Evolutionary conservation across 2,113 vertebrate species (phyloP).

Genomic region (Heterocephalus glaber): DNA sequence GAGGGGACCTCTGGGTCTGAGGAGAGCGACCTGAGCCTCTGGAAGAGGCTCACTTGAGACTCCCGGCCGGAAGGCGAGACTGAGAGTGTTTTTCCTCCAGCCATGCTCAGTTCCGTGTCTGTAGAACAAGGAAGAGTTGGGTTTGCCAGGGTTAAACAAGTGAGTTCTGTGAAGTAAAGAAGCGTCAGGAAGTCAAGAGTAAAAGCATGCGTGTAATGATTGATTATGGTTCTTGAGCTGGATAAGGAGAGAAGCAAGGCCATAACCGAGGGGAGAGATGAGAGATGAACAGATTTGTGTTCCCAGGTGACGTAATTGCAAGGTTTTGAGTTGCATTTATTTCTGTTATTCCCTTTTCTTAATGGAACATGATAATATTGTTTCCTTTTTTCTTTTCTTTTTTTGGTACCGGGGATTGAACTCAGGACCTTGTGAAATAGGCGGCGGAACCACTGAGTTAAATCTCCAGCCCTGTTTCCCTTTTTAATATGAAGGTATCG

Average conservation of each 20-base stretch:
- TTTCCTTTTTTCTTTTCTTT: neutral
- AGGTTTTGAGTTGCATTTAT: neutral
- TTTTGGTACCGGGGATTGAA: too few relatives aligned
- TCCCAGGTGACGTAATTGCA: neutral
- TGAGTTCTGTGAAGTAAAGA: neutral
- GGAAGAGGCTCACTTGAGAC: neutral
- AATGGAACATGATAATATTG: neutral
- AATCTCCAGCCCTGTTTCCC: too few relatives aligned
- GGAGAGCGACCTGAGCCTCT: too few relatives aligned
- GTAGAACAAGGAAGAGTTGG: neutral
- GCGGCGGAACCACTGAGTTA: too few relatives aligned
- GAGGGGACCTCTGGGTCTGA: too few relatives aligned
- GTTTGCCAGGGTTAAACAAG: neutral
- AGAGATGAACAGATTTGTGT: neutral
- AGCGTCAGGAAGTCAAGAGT: neutral
- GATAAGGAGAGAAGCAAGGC: neutral
- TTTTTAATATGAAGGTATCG: neutral
- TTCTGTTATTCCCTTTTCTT: neutral
- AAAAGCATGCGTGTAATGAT: neutral
- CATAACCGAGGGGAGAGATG: neutral
- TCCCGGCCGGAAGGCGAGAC: neutral
- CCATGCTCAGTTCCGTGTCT: neutral
- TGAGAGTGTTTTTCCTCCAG: neutral
- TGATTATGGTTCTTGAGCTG: neutral
- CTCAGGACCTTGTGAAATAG: too few relatives aligned